Percentiles rank a stretch among this genome's conserved stretches.
phyloP scores from a whole-genome alignment of 2,888 invertebrate species.

The Prostheceraeus crozeri region DNA sequence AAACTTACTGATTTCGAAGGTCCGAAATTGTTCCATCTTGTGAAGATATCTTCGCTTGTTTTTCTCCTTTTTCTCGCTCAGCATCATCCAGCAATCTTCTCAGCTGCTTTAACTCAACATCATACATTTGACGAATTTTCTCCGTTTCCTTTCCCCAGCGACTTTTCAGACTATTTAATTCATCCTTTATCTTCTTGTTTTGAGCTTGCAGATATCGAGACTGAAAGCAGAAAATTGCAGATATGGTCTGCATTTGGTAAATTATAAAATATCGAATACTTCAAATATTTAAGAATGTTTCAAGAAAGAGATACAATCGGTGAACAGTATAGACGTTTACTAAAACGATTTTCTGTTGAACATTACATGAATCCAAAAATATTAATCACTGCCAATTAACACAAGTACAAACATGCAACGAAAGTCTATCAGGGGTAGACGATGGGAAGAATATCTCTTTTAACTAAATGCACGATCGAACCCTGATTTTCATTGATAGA shows the following conservation, averaged over 20 bases:
- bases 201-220: constrained; percentile 56
- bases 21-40: constrained; percentile 57
- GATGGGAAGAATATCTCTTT: no score
- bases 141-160: constrained; percentile 53
- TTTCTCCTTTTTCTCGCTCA: constrained; percentile 58
- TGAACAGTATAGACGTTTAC: no score
- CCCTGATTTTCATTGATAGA: no score
- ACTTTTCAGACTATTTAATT: constrained; percentile 51
- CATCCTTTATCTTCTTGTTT: constrained; percentile 53
- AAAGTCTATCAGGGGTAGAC: no score
- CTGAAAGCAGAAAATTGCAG: constrained; percentile 39
- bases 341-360: no score
- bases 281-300: no score
- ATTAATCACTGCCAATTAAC: no score
- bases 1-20: constrained; percentile 46
- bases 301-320: no score
- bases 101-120: constrained; percentile 58
- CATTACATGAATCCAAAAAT: no score
- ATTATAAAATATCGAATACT: no score
- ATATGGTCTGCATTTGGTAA: background rate
- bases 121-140: constrained; percentile 57
- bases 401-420: no score
- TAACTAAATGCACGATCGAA: no score
- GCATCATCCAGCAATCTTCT: constrained; percentile 58
- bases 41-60: constrained; percentile 57